Base-by-base conservation (phyloP, 2,888 invertebrate species). In the Matsumyia berberina region DNA sequence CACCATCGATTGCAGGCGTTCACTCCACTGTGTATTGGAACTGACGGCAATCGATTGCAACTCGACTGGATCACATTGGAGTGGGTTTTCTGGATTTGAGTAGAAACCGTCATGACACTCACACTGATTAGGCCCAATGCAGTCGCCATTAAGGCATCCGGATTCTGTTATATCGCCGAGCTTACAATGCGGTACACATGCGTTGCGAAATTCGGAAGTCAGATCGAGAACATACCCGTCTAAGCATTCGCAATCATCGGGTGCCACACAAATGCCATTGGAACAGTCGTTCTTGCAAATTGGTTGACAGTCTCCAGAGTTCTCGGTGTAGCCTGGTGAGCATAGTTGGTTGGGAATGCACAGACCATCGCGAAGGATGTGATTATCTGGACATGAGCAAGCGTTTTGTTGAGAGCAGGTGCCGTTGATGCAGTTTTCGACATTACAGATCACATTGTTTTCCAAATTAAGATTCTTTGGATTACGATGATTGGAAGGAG, bases 271-370 rank as follows among this genome's bases (percentile, higher is more conserved):
- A 6, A 67, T 86, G n/a, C 90, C 90, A 87, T 90, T 89, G 0
- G 66, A 33, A 62, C 91, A 91, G 0, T 90, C 88, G 33, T 86
- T 80, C 0, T 89, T 87, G 85, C 93, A 93, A 0, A 89, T 57
- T 0, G 92, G 89, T 8, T 85, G 82, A 51, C 91, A 91, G 0
- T 53, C 24, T 7, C 51, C 86, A 0, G 19, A 17, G 0, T 8
- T 7, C 2, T 49, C 44, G 0, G 9, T 17, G 33, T 37, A 80
- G 5, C 83, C 83, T 0, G 51, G 31, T 0, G 42, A 55, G 17
- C 85, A 85, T 8, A 19, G 6, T n/a, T 12, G 31, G 2, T 49
- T 17, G 8, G 57, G 58, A 6, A 74, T 66, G 35, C 85, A 85
- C 0, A 60, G 8, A 11, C 19, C 15, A 4, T 11, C 17, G 2